Evolutionary conservation across 2,797 vertebrate genomes (phyloP).

Genomic region (Uromys caudimaculatus): DNA sequence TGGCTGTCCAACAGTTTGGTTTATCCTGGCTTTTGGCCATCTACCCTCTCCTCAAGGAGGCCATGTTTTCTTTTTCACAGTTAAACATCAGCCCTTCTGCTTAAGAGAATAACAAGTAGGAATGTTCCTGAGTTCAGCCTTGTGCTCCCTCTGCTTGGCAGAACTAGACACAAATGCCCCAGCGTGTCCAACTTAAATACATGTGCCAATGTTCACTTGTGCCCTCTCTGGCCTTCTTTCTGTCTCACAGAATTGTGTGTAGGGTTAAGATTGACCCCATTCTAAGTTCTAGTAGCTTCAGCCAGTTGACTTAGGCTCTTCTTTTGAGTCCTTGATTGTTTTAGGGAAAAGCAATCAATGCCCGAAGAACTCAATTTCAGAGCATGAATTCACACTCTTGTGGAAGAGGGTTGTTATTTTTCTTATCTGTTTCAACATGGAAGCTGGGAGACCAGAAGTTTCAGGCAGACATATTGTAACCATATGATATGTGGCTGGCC

Average conservation of each 20-base stretch:
- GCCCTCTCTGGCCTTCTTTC: neutral
- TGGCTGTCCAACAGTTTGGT: neutral
- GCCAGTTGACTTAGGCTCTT: neutral
- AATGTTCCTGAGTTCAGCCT: constrained; percentile 12
- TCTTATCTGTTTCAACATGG: constrained; percentile 58
- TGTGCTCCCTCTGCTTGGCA: neutral
- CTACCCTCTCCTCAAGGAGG: neutral
- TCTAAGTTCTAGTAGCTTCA: neutral
- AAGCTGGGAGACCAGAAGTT: constrained; percentile 36
- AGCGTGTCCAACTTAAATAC: neutral
- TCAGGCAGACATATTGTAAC: constrained; percentile 60
- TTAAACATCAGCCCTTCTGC: neutral
- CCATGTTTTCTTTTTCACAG: constrained; percentile 23
- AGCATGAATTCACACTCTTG: constrained; percentile 33
- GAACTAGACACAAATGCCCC: neutral
- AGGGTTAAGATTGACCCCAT: neutral
- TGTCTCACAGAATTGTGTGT: constrained; percentile 18
- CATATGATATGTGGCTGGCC: too few relatives aligned
- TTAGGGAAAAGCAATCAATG: neutral
- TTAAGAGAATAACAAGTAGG: constrained; percentile 37
- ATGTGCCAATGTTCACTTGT: neutral
- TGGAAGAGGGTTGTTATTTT: neutral
- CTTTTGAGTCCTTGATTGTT: neutral
- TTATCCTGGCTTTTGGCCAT: constrained; percentile 23
- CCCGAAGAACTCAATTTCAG: neutral